A percentile compares a stretch with the other conserved stretches of the same genome.
phyloP scores from a whole-genome alignment of 2,888 invertebrate genomes.

The Coelopa pilipes region DNA sequence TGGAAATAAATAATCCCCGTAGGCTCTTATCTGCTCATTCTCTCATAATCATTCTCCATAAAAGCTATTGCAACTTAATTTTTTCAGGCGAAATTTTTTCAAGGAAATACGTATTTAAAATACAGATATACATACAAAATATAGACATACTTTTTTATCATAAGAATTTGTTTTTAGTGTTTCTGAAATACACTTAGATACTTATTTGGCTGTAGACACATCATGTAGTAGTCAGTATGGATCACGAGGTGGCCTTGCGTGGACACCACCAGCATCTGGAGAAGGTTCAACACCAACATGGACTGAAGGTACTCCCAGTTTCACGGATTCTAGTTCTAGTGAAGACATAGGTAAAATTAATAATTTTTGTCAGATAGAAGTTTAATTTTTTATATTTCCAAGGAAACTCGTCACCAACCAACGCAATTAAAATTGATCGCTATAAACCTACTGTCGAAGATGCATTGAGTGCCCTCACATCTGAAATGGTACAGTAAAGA shows the following conservation, averaged over 20 bases:
- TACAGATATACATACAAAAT: background rate
- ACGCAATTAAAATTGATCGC: slow-evolving; percentile 66
- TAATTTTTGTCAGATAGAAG: slow-evolving; percentile 16
- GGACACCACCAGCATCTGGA: slow-evolving; percentile 87
- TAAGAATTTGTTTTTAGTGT: slow-evolving; percentile 68
- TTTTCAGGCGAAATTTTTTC: no score
- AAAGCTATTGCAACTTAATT: no score
- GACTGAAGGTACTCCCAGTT: slow-evolving; percentile 98
- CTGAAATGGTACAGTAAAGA: slow-evolving; percentile 76
- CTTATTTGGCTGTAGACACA: slow-evolving; percentile 67
- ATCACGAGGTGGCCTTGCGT: slow-evolving; percentile 69
- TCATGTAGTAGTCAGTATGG: slow-evolving; percentile 69
- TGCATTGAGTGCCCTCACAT: slow-evolving; percentile 83
- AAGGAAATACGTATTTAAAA: no score
- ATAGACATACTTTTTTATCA: background rate
- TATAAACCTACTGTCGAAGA: slow-evolving; percentile 75
- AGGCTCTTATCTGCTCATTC: no score
- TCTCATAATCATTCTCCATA: no score
- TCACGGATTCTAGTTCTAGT: slow-evolving; percentile 96
- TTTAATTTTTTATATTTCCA: slow-evolving; percentile 41
- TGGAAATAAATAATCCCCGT: no score
- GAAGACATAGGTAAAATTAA: slow-evolving; percentile 75
- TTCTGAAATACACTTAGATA: slow-evolving; percentile 79
- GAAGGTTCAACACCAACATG: slow-evolving; percentile 96
- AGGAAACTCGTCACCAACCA: slow-evolving; percentile 68